Evolutionary conservation across 2,888 invertebrate genomes (phyloP).

Genomic region (Caenorhabditis zanzibari): DNA sequence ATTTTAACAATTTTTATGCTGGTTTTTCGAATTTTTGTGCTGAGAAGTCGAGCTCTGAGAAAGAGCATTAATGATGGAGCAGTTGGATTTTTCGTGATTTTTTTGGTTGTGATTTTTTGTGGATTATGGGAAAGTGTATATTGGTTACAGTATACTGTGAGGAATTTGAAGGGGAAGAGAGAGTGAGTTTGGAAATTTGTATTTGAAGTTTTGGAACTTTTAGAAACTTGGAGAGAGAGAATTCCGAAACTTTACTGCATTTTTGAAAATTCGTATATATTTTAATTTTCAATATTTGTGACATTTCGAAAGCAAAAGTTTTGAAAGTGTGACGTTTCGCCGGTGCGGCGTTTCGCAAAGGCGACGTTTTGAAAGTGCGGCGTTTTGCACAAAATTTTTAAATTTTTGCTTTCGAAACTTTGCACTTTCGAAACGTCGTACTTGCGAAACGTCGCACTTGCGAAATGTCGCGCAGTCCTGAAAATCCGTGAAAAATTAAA

Average conservation of each 20-base stretch:
- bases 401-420: neutral
- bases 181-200: neutral
- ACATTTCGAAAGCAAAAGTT: no score
- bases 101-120: neutral
- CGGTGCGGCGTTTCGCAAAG: neutral
- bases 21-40: no score
- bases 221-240: no score
- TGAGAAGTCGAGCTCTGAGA: no score
- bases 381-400: neutral
- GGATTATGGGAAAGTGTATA: neutral
- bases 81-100: neutral
- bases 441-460: neutral
- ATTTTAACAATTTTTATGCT: no score
- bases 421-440: neutral
- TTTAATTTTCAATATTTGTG: no score
- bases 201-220: no score
- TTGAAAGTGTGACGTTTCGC: neutral
- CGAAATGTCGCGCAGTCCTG: neutral
- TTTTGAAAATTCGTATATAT: no score
- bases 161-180: conserved; percentile 1
- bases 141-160: conserved; percentile 5
- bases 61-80: no score
- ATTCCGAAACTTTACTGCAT: no score
- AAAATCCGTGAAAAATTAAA: neutral
- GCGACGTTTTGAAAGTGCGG: neutral